Conservation (phyloP, 2,797 vertebrate species). For the Synaphobranchus kaupii region DNA sequence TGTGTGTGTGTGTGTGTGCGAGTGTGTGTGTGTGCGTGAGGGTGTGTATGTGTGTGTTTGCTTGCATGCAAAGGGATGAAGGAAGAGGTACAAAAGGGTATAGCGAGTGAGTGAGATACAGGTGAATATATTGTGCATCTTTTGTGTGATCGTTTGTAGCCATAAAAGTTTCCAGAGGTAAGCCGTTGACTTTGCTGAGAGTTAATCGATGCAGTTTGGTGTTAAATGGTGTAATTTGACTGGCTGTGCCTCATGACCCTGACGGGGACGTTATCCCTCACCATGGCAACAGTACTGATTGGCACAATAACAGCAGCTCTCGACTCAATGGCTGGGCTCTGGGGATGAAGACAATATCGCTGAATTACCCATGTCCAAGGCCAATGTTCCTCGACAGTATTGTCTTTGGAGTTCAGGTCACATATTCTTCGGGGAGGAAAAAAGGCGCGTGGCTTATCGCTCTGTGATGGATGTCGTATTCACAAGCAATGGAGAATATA, state of each 20-base stretch:
- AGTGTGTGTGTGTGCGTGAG: not conserved
- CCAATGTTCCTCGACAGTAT: constrained; percentile 28
- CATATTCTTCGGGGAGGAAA: constrained; percentile 10
- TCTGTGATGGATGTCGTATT: constrained; percentile 19
- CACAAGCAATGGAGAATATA: constrained; percentile 15
- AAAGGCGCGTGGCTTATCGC: not conserved
- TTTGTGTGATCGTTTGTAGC: constrained; percentile 2
- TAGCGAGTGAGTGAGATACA: not conserved
- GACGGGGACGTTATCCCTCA: constrained; percentile 65
- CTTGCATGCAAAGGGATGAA: not conserved
- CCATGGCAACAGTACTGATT: constrained; percentile 65
- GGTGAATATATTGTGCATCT: not conserved
- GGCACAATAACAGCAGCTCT: constrained; percentile 64
- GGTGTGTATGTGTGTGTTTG: not conserved
- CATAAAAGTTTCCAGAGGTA: constrained; percentile 46
- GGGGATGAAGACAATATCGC: constrained; percentile 46
- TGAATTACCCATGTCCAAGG: constrained; percentile 45
- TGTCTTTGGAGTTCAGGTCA: constrained; percentile 15
- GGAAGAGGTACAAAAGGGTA: not conserved
- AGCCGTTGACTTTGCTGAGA: constrained; percentile 64
- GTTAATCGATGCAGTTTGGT: constrained; percentile 62
- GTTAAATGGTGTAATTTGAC: constrained; percentile 68
- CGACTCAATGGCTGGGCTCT: constrained; percentile 66
- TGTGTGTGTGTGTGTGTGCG: not conserved
- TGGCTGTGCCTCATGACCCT: constrained; percentile 69